Base-by-base conservation (phyloP, 2,888 invertebrate species). In the Bombylius major region DNA sequence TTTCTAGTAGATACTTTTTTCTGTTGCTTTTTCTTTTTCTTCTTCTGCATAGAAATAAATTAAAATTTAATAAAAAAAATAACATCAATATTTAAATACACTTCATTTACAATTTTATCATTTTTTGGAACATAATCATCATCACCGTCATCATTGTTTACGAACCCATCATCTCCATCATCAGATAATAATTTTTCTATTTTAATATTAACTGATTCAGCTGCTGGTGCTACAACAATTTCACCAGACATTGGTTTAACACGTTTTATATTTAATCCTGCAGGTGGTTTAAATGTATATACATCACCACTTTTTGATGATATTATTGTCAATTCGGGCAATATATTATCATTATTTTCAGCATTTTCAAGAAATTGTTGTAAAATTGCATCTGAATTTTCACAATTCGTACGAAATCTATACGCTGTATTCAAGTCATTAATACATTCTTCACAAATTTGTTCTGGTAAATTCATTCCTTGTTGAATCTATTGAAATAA, bases 381-480 rank as follows among this genome's bases (percentile, higher is more conserved):
- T 5, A 63, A 50, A 33, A 63, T 60, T 7, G 62, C 60, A 53
- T 63, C 61, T 8, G 63, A 59, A 51, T 60, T 61, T 53, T 63
- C 63, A 47, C 62, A 62, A 52, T 60, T 62, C 13, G 39, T 57
- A 31, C 57, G 59, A 56, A 63, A 63, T 47, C 56, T 56, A 53
- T 59, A 61, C 8, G 61, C 60, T 5, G 56, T 49, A 14, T 60
- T 55, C 11, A 63, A 54, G 49, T 63, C 63, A 5, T 23, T 39
- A 5, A 59, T n/a, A 33, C 63, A 63, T 7, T 48, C 50, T n/a
- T 47, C 46, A 50, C 63, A 63, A 14, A 63, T 62, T 56, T 61
- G 59, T 53, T 63, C 61, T 0, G 63, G 63, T 1, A 63, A 47
- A 54, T 59, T 60, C 50, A 50, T 48, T 6, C 48, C 23, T 12